Evolutionary conservation across 2,888 invertebrate genomes (phyloP).

Genomic region (Leptinotarsa juncta): DNA sequence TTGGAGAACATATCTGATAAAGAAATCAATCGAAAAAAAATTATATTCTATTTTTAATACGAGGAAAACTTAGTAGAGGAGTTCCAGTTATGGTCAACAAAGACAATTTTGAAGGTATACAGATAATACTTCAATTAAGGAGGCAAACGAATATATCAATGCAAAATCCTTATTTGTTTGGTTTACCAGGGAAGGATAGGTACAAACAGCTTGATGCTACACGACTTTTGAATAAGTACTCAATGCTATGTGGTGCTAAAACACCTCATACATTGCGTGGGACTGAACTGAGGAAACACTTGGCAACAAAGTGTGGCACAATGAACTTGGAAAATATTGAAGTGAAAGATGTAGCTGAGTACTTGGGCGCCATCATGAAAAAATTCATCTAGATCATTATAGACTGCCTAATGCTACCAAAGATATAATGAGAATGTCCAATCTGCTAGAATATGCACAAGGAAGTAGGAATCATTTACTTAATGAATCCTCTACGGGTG

Average conservation of each 20-base stretch:
- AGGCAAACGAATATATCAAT: constrained; percentile 14
- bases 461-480: constrained; percentile 16
- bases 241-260: constrained; percentile 29
- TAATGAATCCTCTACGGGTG: not conserved
- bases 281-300: constrained; percentile 28
- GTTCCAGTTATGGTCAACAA: constrained; percentile 22
- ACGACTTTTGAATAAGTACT: constrained; percentile 13
- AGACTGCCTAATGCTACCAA: constrained; percentile 24
- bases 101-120: constrained; percentile 18
- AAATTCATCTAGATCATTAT: constrained; percentile 24
- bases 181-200: constrained; percentile 18
- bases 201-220: constrained; percentile 12
- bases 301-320: constrained; percentile 30
- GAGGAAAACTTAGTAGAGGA: constrained; percentile 13
- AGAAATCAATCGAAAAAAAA: not conserved
- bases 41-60: not conserved
- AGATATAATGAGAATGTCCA: constrained; percentile 32
- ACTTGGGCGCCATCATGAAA: constrained; percentile 26
- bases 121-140: constrained; percentile 17
- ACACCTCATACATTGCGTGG: constrained; percentile 22
- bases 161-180: constrained; percentile 28
- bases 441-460: constrained; percentile 27
- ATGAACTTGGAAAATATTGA: constrained; percentile 27
- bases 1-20: not conserved
- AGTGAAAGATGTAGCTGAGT: constrained; percentile 28